These are phyloP conservation scores for Melanotaenia nigrans DNA, from an alignment of 2,797 vertebrate genomes.

Conservation along the genomic window DNA sequence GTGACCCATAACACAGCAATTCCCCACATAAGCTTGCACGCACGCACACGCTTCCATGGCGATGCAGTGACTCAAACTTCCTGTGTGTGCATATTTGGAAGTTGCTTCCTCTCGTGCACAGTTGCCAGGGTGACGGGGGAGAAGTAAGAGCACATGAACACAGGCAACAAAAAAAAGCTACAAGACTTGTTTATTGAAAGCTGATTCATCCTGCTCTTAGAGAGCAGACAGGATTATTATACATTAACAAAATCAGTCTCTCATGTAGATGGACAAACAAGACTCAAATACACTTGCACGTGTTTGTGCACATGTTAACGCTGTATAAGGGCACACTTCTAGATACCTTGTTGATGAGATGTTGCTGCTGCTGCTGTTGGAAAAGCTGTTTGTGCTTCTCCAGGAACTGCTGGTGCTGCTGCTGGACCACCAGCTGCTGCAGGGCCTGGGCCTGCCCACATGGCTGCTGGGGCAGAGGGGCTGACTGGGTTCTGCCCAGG, in stretches of 20 bases:
- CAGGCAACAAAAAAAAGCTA: slow-evolving; percentile 44
- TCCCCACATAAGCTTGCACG: slow-evolving; percentile 33
- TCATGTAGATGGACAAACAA: slow-evolving; percentile 9
- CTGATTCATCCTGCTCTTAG: slow-evolving; percentile 55
- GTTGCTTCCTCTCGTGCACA: slow-evolving; percentile 64
- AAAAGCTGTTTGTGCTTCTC: slow-evolving; percentile 99
- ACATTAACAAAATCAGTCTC: slow-evolving; percentile 36
- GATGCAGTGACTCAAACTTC: slow-evolving; percentile 61
- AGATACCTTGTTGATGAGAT: slow-evolving; percentile 93
- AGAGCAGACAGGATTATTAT: slow-evolving; percentile 45
- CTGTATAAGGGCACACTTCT: not conserved
- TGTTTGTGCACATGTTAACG: not conserved
- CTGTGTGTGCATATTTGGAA: slow-evolving; percentile 68
- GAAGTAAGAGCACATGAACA: slow-evolving; percentile 56
- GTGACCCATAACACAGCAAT: slow-evolving; percentile 38
- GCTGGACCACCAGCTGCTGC: slow-evolving; percentile 98
- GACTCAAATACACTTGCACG: not conserved
- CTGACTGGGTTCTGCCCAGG: slow-evolving; percentile 94
- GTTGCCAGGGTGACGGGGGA: slow-evolving; percentile 77
- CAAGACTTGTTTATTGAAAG: slow-evolving; percentile 57
- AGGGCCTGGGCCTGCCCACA: slow-evolving; percentile 86
- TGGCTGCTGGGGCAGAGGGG: slow-evolving; percentile 93
- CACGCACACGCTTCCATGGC: slow-evolving; percentile 30
- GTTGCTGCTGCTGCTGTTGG: slow-evolving; percentile 90
- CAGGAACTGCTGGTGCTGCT: slow-evolving; percentile 99